Evolutionary conservation across 2,113 vertebrate genomes (phyloP).

Genomic region (Syrmaticus mikado): DNA sequence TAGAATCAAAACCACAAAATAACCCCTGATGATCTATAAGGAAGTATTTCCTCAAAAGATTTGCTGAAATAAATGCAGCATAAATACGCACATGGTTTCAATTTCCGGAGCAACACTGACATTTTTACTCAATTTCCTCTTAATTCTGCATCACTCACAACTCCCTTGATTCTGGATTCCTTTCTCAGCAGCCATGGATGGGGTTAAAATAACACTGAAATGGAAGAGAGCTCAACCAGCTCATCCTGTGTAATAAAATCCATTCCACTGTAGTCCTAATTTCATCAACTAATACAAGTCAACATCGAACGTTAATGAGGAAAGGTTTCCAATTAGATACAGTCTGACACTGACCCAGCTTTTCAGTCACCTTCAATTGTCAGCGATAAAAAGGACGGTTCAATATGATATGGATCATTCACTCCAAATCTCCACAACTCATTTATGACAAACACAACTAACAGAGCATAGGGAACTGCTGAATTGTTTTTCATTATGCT

Average conservation of each 20-base stretch:
- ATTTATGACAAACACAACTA: slow-evolving; percentile 92
- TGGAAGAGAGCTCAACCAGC: slow-evolving; percentile 67
- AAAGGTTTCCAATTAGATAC: slow-evolving; percentile 82
- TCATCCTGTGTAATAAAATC: slow-evolving; percentile 76
- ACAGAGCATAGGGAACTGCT: slow-evolving; percentile 85
- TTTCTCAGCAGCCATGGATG: slow-evolving; percentile 36
- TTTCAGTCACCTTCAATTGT: slow-evolving; percentile 86
- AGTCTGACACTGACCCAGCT: slow-evolving; percentile 80
- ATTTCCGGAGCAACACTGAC: slow-evolving; percentile 61
- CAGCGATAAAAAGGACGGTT: slow-evolving; percentile 85
- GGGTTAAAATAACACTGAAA: slow-evolving; percentile 74
- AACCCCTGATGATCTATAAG: not conserved
- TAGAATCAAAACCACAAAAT: not conserved
- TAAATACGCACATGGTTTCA: slow-evolving; percentile 74
- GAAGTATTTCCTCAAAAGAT: slow-evolving; percentile 48
- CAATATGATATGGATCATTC: slow-evolving; percentile 89
- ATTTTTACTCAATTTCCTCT: slow-evolving; percentile 71
- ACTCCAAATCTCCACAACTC: slow-evolving; percentile 83
- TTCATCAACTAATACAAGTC: slow-evolving; percentile 80
- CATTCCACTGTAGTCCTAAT: slow-evolving; percentile 77
- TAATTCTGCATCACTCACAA: slow-evolving; percentile 49
- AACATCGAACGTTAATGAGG: slow-evolving; percentile 79
- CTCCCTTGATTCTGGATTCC: slow-evolving; percentile 29
- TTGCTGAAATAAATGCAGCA: slow-evolving; percentile 62
- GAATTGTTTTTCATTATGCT: slow-evolving; percentile 89